Evolutionary conservation across 2,113 vertebrate species (phyloP).

Genomic region (Zosterops pallidus): DNA sequence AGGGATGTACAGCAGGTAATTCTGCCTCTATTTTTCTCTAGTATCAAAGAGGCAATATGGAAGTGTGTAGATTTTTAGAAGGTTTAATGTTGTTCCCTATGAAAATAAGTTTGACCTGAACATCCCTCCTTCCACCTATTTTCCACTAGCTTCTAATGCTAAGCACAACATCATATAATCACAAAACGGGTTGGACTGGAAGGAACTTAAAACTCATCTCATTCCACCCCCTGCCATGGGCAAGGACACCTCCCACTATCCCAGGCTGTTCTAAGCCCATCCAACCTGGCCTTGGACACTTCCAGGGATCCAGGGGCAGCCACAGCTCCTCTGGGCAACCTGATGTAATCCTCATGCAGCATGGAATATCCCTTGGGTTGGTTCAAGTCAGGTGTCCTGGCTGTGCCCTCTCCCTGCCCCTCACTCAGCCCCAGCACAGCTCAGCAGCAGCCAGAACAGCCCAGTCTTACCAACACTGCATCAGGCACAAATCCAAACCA

Average conservation of each 20-base stretch:
- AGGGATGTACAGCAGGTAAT: not conserved
- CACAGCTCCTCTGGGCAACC: not conserved
- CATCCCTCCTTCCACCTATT: not conserved
- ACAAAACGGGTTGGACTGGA: not conserved
- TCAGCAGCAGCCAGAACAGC: not conserved
- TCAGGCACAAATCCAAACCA: not conserved
- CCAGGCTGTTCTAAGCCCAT: not conserved
- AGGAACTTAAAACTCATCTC: not conserved
- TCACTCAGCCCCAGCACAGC: not conserved
- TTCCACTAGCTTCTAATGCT: not conserved
- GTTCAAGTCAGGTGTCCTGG: not conserved
- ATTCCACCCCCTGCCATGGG: not conserved
- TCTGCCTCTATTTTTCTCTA: not conserved
- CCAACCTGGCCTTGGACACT: not conserved
- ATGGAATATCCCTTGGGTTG: not conserved
- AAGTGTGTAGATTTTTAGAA: not conserved
- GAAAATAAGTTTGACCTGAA: not conserved
- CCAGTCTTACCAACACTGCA: not conserved
- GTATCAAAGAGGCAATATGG: not conserved
- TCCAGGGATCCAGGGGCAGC: not conserved
- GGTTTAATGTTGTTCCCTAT: not conserved
- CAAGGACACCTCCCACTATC: not conserved
- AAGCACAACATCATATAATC: not conserved
- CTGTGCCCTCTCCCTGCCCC: not conserved
- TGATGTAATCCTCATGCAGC: not conserved